Conservation (phyloP, 2,888 invertebrate genomes). For the Nymphalis c-album region DNA sequence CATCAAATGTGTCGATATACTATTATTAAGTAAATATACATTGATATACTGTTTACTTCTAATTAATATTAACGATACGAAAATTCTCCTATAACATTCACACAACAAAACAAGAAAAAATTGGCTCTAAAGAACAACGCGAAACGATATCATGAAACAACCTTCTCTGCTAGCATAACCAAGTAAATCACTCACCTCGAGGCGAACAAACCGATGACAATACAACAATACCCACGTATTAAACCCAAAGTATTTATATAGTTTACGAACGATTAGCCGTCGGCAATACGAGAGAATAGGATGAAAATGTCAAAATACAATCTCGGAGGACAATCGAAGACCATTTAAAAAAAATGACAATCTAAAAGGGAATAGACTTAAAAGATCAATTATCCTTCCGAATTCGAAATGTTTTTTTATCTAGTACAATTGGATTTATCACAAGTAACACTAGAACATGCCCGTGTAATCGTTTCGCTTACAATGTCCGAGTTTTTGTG, state of each 20-base stretch:
- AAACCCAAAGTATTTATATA: conserved; percentile 50
- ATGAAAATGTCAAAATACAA: conserved; percentile 80
- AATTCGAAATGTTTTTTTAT: conserved; percentile 38
- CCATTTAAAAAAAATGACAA: conserved; percentile 10
- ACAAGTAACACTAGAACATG: conserved; percentile 74
- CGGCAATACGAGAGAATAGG: conserved; percentile 70
- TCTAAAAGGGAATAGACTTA: conserved; percentile 17
- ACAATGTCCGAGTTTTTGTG: conserved; percentile 12
- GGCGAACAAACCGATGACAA: conserved; percentile 41
- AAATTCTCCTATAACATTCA: too few species aligned
- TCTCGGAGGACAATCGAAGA: conserved; percentile 66
- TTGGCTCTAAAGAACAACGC: too few species aligned
- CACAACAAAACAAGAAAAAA: too few species aligned
- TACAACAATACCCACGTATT: conserved; percentile 39
- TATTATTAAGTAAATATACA: too few species aligned
- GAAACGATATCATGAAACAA: too few species aligned
- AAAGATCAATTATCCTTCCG: conserved; percentile 23
- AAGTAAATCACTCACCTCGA: conserved; percentile 40
- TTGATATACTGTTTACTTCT: too few species aligned
- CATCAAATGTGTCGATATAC: too few species aligned
- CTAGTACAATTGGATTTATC: conserved; percentile 55
- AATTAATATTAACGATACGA: too few species aligned
- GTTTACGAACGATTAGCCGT: conserved; percentile 72
- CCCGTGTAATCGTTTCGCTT: conserved; percentile 45
- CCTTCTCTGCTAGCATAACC: neutral